phyloP scores from a whole-genome alignment of 2,113 vertebrate genomes.

The Equus quagga region DNA sequence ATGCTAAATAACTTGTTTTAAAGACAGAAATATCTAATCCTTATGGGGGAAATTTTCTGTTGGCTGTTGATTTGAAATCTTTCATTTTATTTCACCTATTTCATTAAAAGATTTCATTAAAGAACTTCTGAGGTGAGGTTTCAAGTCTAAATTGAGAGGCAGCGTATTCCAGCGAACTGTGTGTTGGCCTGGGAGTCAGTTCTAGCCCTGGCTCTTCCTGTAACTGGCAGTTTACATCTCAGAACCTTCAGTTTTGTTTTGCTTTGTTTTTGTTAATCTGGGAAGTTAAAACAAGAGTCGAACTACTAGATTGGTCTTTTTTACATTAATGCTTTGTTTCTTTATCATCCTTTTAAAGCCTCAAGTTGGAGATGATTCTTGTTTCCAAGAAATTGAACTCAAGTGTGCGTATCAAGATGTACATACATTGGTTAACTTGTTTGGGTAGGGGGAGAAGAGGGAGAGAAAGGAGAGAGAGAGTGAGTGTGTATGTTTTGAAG shows the following conservation, averaged over 20 bases:
- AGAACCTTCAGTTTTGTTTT: neutral
- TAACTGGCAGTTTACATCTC: neutral
- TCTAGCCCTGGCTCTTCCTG: neutral
- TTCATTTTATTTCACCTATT: neutral
- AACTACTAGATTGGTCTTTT: neutral
- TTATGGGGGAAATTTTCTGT: neutral
- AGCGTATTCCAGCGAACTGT: neutral
- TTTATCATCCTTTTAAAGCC: slow-evolving; percentile 4
- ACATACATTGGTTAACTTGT: neutral
- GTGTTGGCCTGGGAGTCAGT: neutral
- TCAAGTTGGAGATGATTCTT: neutral
- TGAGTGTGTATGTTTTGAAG: neutral
- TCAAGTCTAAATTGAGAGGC: slow-evolving; percentile 5
- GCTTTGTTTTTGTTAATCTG: neutral
- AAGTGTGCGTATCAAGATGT: neutral
- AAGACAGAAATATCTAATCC: neutral
- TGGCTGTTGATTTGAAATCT: neutral
- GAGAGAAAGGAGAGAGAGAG: neutral
- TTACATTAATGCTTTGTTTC: neutral
- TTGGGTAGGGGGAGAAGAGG: neutral
- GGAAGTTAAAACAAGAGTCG: neutral
- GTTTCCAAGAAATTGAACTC: slow-evolving; percentile 29
- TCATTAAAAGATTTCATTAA: neutral
- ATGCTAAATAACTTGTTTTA: slow-evolving; percentile 7
- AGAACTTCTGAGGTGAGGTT: neutral